These are phyloP conservation scores for Phycodurus eques DNA, from an alignment of 2,113 vertebrate species.

Conservation along the genomic window DNA sequence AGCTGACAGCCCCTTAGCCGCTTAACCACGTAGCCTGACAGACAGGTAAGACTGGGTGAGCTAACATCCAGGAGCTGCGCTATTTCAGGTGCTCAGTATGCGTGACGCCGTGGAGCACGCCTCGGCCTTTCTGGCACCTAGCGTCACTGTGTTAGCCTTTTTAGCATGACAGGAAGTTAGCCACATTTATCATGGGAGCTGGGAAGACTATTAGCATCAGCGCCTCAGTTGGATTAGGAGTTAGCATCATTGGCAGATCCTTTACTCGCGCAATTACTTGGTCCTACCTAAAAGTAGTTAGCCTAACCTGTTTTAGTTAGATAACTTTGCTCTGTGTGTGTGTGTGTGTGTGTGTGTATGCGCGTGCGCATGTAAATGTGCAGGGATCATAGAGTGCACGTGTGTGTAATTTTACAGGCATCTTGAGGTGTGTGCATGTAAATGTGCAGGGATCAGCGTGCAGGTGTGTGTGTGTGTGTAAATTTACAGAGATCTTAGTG, in stretches of 20 bases:
- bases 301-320: neutral
- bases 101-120: neutral
- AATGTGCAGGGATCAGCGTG: no score
- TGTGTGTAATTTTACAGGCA: no score
- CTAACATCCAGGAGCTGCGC: neutral
- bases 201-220: neutral
- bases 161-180: neutral
- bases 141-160: neutral
- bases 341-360: neutral
- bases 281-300: neutral
- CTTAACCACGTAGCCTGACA: neutral
- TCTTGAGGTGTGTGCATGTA: no score
- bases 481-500: no score
- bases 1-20: neutral
- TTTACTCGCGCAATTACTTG: no score
- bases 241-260: neutral
- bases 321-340: neutral
- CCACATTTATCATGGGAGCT: neutral
- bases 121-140: neutral
- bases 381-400: no score
- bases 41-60: neutral
- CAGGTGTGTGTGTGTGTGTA: no score
- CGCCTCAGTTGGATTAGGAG: neutral
- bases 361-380: no score
- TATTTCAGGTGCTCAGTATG: neutral